Conservation (phyloP, 1,140 invertebrate genomes). For the Drosophila sucinea region DNA sequence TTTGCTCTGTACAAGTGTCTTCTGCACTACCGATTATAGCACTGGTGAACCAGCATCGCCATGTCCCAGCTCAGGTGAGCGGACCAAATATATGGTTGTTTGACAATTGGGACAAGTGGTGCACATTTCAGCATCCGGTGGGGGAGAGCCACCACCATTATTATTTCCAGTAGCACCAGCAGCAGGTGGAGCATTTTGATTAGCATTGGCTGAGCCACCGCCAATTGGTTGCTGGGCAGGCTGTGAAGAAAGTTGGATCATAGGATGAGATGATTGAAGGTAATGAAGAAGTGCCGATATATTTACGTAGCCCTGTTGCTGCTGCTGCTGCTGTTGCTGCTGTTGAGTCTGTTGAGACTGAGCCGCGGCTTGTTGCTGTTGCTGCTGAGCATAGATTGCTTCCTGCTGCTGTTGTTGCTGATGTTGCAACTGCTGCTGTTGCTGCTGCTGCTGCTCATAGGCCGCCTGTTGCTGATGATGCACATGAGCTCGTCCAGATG, state of each 20-base stretch:
- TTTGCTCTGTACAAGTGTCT: not conserved
- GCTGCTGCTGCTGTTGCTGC: constrained; percentile 30
- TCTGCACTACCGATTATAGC: constrained; percentile 28
- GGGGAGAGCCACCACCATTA: constrained; percentile 12
- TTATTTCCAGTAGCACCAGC: constrained; percentile 6
- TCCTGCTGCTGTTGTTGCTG: constrained; percentile 23
- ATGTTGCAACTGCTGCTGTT: constrained; percentile 21
- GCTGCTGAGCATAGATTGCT: constrained; percentile 21
- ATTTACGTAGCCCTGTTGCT: constrained; percentile 59
- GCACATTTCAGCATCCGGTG: constrained; percentile 70
- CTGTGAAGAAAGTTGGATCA: constrained; percentile 28
- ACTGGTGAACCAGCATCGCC: constrained; percentile 50
- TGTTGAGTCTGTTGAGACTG: constrained; percentile 33
- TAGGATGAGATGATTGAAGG: not conserved
- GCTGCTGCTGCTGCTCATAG: constrained; percentile 26
- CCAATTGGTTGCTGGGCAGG: constrained; percentile 22
- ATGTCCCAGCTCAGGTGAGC: constrained; percentile 59
- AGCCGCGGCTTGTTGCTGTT: constrained; percentile 15
- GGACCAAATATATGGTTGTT: constrained; percentile 76
- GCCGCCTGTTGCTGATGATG: constrained; percentile 45
- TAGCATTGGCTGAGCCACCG: constrained; percentile 8
- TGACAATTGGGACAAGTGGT: constrained; percentile 81
- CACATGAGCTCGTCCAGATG: constrained; percentile 55
- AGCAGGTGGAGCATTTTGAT: not conserved
- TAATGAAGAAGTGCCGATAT: not conserved